Evolutionary conservation across 1,140 invertebrate genomes (phyloP).

Genomic region (Apis cerana): DNA sequence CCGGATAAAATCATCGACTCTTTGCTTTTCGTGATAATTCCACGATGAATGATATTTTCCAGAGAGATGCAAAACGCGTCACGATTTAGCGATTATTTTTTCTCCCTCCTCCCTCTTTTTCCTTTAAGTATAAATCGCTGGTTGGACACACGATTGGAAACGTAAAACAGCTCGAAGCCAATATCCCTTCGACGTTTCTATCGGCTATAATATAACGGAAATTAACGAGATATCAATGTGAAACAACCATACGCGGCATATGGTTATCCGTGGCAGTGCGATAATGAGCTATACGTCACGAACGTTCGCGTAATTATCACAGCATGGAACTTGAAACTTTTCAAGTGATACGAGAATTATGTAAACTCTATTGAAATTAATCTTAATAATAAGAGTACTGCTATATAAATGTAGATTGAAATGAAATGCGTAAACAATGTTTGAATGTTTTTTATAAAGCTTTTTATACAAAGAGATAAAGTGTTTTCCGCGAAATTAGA

Average conservation of each 20-base stretch:
- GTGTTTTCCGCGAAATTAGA: too few species aligned
- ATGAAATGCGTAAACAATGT: too few species aligned
- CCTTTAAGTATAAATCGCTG: neutral
- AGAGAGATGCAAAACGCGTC: neutral
- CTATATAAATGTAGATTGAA: too few species aligned
- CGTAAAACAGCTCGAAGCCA: neutral
- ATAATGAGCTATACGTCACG: constrained; percentile 42
- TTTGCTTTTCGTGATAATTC: neutral
- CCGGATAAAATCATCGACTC: neutral
- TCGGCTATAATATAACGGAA: constrained; percentile 30
- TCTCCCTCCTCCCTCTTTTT: neutral
- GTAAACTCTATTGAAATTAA: constrained; percentile 10
- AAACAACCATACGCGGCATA: constrained; percentile 6
- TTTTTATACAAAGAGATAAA: too few species aligned
- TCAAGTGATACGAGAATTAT: constrained; percentile 28
- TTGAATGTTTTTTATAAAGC: too few species aligned
- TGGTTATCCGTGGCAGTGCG: neutral
- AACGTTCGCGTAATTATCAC: constrained; percentile 24
- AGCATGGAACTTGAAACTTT: neutral
- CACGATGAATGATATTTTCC: neutral
- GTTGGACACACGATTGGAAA: neutral
- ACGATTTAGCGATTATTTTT: neutral
- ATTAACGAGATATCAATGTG: constrained; percentile 45
- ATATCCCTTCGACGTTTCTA: neutral
- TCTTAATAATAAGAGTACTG: too few species aligned